Conservation (phyloP, 2,888 invertebrate species). For the Metacarcinus magister region DNA sequence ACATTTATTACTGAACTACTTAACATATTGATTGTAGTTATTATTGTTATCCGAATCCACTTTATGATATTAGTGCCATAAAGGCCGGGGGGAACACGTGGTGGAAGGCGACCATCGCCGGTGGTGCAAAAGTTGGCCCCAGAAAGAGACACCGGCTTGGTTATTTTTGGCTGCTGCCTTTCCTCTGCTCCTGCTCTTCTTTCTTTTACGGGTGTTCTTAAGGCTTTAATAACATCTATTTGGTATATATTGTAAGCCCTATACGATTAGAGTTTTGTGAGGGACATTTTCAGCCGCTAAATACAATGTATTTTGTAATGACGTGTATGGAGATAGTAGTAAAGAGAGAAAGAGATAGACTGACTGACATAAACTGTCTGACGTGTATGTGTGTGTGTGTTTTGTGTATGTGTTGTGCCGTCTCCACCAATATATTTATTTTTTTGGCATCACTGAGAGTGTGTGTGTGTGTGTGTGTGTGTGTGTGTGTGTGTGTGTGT, state of each 20-base stretch:
- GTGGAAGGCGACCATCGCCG: background rate
- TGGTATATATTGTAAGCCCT: background rate
- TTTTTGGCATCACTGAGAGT: background rate
- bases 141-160: constrained; percentile 34
- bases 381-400: background rate
- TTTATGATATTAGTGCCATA: background rate
- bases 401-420: background rate
- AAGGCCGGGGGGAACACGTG: background rate
- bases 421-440: too few relatives aligned
- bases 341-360: background rate
- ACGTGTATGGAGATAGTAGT: background rate
- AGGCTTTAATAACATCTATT: background rate
- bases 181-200: constrained; percentile 50
- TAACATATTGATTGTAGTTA: background rate
- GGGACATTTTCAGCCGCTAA: background rate
- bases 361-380: background rate
- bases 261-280: background rate
- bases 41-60: background rate
- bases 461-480: constrained; percentile 2
- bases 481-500: constrained; percentile 2
- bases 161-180: constrained; percentile 65
- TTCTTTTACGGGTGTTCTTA: constrained; percentile 36
- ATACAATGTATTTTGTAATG: background rate
- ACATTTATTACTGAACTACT: background rate
- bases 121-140: constrained; percentile 45